Evolutionary conservation across 2,113 vertebrate species (phyloP), one percentile per base, ranked within the genome.

Genomic region (Toxotes jaculatrix): DNA sequence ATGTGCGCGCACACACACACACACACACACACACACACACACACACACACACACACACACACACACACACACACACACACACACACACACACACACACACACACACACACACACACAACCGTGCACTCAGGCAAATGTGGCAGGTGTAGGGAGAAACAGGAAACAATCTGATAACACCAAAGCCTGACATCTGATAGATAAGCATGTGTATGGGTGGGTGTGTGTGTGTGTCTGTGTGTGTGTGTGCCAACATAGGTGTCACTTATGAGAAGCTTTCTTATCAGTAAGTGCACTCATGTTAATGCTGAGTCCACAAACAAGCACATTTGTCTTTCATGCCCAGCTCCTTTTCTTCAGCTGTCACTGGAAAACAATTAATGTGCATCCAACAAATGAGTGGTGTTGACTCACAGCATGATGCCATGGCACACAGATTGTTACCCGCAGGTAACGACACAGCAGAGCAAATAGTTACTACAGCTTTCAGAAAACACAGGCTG

Each of bases 351-450:
- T 89, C 82, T 91, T 61, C 62, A 49, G 67, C 90, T 91, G 93
- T 87, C 92, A 91, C 75, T 3, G 57, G 34, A 51, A 79, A 68
- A 83, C 82, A 90, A 91, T 88, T 89, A 92, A 94, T 89, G 87
- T 64, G 49, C 55, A 74, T 84, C 59, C 77, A 78, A 93, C 81
- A 79, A 64, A 59, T 3, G 71, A 34, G 60, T 65, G 17, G 66
- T 84, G 76, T 83, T 91, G 67, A 92, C 87, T 84, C 56, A 85
- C 78, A 63, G 56, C 9, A 34, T 45, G 43, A 80, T 45, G 45
- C 55, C 60, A 71, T 66, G 40, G 77, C 78, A 70, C 82, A 84
- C 75, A 77, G 80, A 72, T 68, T 80, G 74, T 34, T 10, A 11
- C 12, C 68, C 11, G 34, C 61, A 40, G 74, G 66, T 84, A 62